phyloP scores from a whole-genome alignment of 2,113 vertebrate genomes.

The Lipotes vexillifer region DNA sequence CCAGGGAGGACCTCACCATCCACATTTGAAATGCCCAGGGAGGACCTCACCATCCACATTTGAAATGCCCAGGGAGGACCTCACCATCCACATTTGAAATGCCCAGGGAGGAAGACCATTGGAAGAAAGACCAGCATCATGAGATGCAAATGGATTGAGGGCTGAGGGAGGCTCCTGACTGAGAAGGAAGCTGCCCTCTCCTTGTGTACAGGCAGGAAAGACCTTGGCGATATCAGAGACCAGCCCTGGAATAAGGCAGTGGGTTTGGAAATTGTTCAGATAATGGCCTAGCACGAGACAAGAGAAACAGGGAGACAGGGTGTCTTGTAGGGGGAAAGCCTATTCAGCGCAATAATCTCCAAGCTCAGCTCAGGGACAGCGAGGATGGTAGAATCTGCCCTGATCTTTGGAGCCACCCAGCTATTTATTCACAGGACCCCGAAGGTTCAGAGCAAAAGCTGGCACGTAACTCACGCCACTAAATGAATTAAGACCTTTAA shows the following conservation, averaged over 20 bases:
- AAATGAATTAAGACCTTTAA: not conserved
- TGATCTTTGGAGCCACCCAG: not conserved
- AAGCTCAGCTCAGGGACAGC: not conserved
- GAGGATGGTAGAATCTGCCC: rapidly evolving
- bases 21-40: no score
- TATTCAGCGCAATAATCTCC: no score
- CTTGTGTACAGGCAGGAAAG: not conserved
- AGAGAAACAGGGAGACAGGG: not conserved
- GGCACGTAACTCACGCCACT: not conserved
- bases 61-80: rapidly evolving
- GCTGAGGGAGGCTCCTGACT: not conserved
- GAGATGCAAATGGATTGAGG: rapidly evolving
- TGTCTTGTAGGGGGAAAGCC: not conserved
- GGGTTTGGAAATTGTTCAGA: not conserved
- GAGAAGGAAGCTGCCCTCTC: rapidly evolving
- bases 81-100: not conserved
- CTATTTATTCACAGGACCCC: no score
- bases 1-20: not conserved
- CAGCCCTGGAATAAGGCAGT: rapidly evolving
- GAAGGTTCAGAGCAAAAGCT: not conserved
- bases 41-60: rapidly evolving
- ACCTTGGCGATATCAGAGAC: not conserved
- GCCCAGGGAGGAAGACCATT: rapidly evolving
- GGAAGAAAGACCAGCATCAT: rapidly evolving
- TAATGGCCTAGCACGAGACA: not conserved